Evolutionary conservation across 2,113 vertebrate species (phyloP).

Genomic region (Pelvicachromis taeniatus): DNA sequence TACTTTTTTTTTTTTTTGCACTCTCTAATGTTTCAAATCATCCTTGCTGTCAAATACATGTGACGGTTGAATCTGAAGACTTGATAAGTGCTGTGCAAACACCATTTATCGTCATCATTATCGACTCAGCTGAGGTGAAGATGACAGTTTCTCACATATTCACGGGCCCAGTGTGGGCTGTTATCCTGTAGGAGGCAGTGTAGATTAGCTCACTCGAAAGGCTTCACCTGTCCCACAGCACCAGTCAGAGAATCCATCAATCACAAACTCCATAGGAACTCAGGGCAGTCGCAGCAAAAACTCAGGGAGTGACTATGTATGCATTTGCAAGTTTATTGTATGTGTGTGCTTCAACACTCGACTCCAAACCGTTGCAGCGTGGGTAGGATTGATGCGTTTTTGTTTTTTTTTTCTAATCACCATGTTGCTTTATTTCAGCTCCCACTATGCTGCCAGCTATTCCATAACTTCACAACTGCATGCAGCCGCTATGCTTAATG

Average conservation of each 20-base stretch:
- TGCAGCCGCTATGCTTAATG: slow-evolving; percentile 34
- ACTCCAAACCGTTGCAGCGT: slow-evolving; percentile 22
- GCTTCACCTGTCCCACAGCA: slow-evolving; percentile 23
- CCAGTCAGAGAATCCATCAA: slow-evolving; percentile 44
- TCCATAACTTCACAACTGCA: slow-evolving; percentile 26
- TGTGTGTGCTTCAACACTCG: not conserved
- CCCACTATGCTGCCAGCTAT: slow-evolving; percentile 29
- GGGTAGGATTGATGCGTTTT: slow-evolving; percentile 31
- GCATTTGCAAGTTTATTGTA: slow-evolving; percentile 1
- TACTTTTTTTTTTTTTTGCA: not conserved
- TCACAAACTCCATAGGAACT: slow-evolving; percentile 25
- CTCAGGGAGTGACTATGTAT: slow-evolving; percentile 4
- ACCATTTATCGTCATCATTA: slow-evolving; percentile 29
- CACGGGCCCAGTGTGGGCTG: slow-evolving; percentile 15
- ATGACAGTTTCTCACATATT: slow-evolving; percentile 16
- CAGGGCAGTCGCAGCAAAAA: not conserved
- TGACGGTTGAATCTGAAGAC: not conserved
- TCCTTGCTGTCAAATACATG: not conserved
- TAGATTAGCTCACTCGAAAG: slow-evolving; percentile 40
- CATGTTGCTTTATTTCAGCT: slow-evolving; percentile 40
- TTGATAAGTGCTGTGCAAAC: not conserved
- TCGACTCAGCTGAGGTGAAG: not conserved
- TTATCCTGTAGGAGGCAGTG: slow-evolving; percentile 63
- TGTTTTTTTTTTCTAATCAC: slow-evolving; percentile 27
- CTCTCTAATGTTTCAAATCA: not conserved